A percentile compares a stretch with the other conserved stretches of the same genome.
phyloP scores from a whole-genome alignment of 1,140 invertebrate genomes.

The Neoseiulus cucumeris region DNA sequence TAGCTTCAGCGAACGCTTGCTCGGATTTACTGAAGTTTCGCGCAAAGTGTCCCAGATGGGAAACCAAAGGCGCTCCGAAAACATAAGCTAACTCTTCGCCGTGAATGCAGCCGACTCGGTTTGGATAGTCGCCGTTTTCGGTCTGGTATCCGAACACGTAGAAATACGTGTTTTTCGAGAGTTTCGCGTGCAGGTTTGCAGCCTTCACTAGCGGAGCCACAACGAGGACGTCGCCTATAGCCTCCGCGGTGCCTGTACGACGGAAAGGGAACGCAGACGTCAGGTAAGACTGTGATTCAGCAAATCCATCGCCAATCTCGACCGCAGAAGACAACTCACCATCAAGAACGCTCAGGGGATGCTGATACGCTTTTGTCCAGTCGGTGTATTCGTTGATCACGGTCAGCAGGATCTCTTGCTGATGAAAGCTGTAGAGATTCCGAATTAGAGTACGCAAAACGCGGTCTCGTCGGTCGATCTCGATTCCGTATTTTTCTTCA shows the following conservation, averaged over 20 bases:
- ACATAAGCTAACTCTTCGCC: conserved; percentile 81
- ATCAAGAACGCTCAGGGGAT: conserved; percentile 74
- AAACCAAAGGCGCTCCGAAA: conserved; percentile 58
- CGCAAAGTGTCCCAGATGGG: conserved; percentile 56
- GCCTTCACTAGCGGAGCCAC: conserved; percentile 77
- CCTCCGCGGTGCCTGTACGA: conserved; percentile 15
- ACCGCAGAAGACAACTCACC: conserved; percentile 22
- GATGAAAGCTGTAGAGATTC: conserved; percentile 46
- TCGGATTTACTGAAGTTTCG: conserved; percentile 76
- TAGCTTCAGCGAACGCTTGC: conserved; percentile 62
- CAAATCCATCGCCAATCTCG: not conserved
- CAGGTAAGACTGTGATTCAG: not conserved
- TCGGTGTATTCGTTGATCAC: conserved; percentile 92
- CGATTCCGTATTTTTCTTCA: conserved; percentile 80
- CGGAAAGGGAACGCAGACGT: not conserved
- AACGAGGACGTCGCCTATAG: conserved; percentile 25
- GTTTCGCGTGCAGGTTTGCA: conserved; percentile 50
- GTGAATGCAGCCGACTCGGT: conserved; percentile 65
- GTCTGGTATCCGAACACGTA: conserved; percentile 67
- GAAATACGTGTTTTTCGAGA: conserved; percentile 56
- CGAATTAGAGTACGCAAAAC: conserved; percentile 79
- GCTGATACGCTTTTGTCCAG: conserved; percentile 76
- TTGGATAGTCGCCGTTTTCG: conserved; percentile 54
- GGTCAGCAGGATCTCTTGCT: conserved; percentile 90
- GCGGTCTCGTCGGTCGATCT: conserved; percentile 63